Evolutionary conservation across 1,140 invertebrate genomes (phyloP).

Genomic region (Tachypleus tridentatus): DNA sequence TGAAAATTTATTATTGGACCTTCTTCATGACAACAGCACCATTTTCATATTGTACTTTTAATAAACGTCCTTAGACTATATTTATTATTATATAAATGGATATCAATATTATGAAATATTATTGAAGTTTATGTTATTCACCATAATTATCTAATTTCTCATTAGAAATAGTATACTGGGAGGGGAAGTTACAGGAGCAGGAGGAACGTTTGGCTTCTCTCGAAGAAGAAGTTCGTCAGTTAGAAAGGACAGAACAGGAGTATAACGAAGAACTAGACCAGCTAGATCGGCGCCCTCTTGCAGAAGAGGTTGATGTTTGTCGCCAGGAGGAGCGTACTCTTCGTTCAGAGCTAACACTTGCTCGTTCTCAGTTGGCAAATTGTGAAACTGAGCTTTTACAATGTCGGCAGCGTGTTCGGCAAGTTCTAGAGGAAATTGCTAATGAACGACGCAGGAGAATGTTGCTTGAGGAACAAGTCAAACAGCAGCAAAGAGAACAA

Average conservation of each 20-base stretch:
- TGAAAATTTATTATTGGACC: too few species aligned
- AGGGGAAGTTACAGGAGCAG: conserved; percentile 71
- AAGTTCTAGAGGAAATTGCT: conserved; percentile 27
- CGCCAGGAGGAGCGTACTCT: conserved; percentile 73
- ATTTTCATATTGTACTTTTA: too few species aligned
- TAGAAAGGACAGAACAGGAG: conserved; percentile 40
- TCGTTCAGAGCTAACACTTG: conserved; percentile 66
- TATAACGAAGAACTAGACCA: conserved; percentile 51
- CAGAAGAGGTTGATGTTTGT: conserved; percentile 77
- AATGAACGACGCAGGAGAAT: conserved; percentile 23
- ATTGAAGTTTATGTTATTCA: too few species aligned
- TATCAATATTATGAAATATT: too few species aligned
- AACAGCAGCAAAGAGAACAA: conserved; percentile 46
- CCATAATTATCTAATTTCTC: conserved; percentile 48
- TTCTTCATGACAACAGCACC: too few species aligned
- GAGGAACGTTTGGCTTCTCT: conserved; percentile 68
- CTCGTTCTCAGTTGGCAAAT: conserved; percentile 68
- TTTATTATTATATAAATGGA: too few species aligned
- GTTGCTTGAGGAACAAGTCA: conserved; percentile 20
- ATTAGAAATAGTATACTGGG: conserved; percentile 78
- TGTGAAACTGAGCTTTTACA: conserved; percentile 76
- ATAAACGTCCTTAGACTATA: too few species aligned
- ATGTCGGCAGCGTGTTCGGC: conserved; percentile 67
- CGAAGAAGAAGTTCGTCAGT: conserved; percentile 61
- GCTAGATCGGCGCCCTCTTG: conserved; percentile 43